Evolutionary conservation across 2,113 vertebrate species (phyloP).

Genomic region (Vulpes vulpes): DNA sequence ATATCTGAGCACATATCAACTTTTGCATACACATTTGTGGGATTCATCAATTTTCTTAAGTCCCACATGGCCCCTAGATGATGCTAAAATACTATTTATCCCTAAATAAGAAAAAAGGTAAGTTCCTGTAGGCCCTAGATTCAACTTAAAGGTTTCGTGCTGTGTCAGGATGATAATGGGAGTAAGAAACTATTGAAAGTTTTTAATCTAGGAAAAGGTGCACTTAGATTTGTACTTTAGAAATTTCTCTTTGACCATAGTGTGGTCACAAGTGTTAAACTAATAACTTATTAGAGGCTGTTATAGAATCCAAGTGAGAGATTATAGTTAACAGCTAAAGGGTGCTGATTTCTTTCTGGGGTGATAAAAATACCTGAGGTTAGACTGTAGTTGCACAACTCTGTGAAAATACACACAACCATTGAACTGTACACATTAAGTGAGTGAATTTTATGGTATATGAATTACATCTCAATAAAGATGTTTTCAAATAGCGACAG

Average conservation of each 20-base stretch:
- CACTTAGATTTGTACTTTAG: background rate
- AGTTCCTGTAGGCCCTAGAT: background rate
- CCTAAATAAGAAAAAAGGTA: background rate
- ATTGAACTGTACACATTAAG: background rate
- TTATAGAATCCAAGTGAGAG: background rate
- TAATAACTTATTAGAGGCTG: background rate
- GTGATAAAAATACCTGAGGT: conserved; percentile 14
- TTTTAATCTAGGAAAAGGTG: background rate
- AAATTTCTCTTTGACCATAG: background rate
- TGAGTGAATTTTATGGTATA: background rate
- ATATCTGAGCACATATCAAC: background rate
- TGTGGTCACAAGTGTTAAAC: background rate
- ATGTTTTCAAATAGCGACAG: background rate
- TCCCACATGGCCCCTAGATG: background rate
- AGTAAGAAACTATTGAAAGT: background rate
- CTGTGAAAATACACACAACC: background rate
- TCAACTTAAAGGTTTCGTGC: background rate
- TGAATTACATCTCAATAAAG: conserved; percentile 21
- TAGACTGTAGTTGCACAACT: background rate
- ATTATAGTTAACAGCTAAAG: background rate
- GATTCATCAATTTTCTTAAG: background rate
- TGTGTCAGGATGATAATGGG: background rate
- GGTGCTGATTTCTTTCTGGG: background rate
- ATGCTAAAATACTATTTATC: conserved; percentile 28
- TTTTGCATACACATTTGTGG: background rate